phyloP scores from a whole-genome alignment of 2,797 vertebrate genomes.

The Tarsius wallacei region DNA sequence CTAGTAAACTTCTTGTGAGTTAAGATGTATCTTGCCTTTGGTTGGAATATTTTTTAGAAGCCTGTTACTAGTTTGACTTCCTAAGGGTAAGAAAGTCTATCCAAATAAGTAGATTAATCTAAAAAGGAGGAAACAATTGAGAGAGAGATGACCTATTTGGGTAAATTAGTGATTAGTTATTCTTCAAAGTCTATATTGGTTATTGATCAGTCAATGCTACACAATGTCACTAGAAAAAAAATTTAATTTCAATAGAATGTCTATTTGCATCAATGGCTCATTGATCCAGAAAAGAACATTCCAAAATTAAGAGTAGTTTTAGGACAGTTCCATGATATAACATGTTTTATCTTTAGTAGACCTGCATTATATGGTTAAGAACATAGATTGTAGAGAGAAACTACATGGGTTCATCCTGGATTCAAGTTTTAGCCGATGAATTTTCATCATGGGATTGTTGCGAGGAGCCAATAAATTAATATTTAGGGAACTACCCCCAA shows the following conservation, averaged over 20 bases:
- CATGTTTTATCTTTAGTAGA: not conserved
- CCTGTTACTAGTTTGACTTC: not conserved
- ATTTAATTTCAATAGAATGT: not conserved
- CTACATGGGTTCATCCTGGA: not conserved
- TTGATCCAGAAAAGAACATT: not conserved
- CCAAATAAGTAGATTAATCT: not conserved
- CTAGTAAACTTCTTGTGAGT: not conserved
- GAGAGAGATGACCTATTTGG: not conserved
- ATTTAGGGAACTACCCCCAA: no score
- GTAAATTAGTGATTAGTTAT: not conserved
- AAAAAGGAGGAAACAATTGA: not conserved
- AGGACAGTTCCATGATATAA: not conserved
- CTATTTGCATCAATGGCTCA: not conserved
- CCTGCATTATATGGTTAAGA: not conserved
- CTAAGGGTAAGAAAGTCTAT: not conserved
- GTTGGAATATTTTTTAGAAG: not conserved
- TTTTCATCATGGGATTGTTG: not conserved
- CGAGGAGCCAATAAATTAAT: not conserved
- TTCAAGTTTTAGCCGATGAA: not conserved
- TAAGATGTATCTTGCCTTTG: not conserved
- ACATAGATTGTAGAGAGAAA: not conserved
- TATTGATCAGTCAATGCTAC: conserved; percentile 4
- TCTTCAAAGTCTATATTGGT: not conserved
- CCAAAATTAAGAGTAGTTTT: not conserved
- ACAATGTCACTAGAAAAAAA: not conserved